Evolutionary conservation across 2,888 invertebrate species (phyloP), one percentile per base, ranked within the genome.

Genomic region (Cataglyphis rosenhaueri): DNA sequence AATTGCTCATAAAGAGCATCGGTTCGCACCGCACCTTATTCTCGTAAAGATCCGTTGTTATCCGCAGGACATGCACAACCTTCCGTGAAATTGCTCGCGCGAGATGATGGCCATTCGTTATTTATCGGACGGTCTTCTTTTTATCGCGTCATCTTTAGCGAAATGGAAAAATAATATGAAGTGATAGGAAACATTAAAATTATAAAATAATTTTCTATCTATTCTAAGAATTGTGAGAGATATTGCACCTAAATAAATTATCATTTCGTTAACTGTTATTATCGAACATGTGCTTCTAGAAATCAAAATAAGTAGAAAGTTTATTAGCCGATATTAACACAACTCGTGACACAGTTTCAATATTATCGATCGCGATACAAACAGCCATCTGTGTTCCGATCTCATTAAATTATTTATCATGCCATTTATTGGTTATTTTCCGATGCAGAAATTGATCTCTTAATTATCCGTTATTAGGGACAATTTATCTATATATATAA

Each of bases 71-170:
- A 68, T 59, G 59, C 44, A 21, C 57, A 59, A 79, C 35, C 70
- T 59, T 70, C 70, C 59, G 44, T 59, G 78, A 79, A 79, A 79
- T 79, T 79, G 70, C 44, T 44, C 70, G 78, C 57, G 32, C 78
- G 59, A 68, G 68, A 68, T 44, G 59, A 32, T 44, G 66, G 41
- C 21, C 35, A 68, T 68, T 12, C 55, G 66, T 70, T 59, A 79
- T 68, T 68, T 59, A 78, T 68, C 21, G 21, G 32, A 3, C 18
- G 15, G 25, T 9, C 25, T 65, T 55, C 21, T 35, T 55, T 55
- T 66, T 41, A 70, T 44, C n/a, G 44, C 25, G 6, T 41, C n/a
- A n/a, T 32, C 12, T 32, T 25, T 18, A 29, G 5, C 29, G 29
- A 38, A 66, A 9, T 57, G 32, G 1, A 44, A 18, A 18, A 57